Evolutionary conservation across 2,113 vertebrate species (phyloP).

Genomic region (Aix galericulata): DNA sequence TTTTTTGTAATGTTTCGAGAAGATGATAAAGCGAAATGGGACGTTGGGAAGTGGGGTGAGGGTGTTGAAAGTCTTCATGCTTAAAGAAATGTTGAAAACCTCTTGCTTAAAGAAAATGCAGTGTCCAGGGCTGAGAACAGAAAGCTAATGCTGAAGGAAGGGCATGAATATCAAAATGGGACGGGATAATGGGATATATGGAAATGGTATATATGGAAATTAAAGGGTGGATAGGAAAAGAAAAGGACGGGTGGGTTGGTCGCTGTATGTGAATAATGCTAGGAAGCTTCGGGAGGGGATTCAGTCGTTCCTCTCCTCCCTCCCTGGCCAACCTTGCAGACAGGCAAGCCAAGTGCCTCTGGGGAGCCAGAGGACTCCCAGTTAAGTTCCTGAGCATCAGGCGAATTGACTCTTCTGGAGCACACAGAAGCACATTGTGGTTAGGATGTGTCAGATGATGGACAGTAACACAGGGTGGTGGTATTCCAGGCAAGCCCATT

Average conservation of each 20-base stretch:
- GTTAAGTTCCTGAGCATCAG: not conserved
- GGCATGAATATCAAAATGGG: not conserved
- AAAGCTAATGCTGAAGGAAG: not conserved
- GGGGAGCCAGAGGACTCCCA: not conserved
- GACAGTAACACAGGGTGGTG: too few species aligned
- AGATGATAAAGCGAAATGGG: not conserved
- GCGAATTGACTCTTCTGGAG: not conserved
- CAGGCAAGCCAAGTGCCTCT: not conserved
- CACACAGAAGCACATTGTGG: not conserved
- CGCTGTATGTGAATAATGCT: not conserved
- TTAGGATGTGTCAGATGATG: fast-evolving
- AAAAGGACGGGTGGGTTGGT: not conserved
- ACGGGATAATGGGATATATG: not conserved
- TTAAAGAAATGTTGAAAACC: too few species aligned
- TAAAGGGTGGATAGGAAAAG: not conserved
- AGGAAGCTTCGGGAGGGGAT: not conserved
- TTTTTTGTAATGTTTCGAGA: not conserved
- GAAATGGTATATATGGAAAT: not conserved
- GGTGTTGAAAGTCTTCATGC: not conserved
- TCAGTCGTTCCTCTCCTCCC: not conserved
- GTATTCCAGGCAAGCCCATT: not conserved
- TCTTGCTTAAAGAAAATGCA: not conserved
- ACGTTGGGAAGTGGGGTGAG: not conserved
- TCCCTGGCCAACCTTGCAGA: not conserved
- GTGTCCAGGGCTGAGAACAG: not conserved